Evolutionary conservation across 2,113 vertebrate species (phyloP).

Genomic region (Leptobrachium ailaonicum): DNA sequence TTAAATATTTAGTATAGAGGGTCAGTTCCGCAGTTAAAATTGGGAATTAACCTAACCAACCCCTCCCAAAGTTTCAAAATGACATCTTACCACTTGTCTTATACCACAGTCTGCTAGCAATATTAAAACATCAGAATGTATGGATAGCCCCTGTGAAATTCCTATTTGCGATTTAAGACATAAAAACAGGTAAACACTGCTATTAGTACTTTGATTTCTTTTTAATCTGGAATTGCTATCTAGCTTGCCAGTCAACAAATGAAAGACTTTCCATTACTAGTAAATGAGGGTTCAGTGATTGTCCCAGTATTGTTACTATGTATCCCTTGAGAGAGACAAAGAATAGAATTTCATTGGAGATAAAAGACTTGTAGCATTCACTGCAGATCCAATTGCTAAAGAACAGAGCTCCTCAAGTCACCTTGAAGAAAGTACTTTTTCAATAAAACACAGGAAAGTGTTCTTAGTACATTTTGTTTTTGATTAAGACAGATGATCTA

Average conservation of each 20-base stretch:
- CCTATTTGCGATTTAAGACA: not conserved
- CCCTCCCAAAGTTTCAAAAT: too few relatives aligned
- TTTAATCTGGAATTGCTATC: constrained; percentile 20
- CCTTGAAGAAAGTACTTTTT: constrained; percentile 54
- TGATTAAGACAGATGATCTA: constrained; percentile 34
- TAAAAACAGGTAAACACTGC: not conserved
- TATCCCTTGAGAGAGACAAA: constrained; percentile 7
- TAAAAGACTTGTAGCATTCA: constrained; percentile 45
- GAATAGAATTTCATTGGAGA: constrained; percentile 12
- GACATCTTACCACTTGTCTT: too few relatives aligned
- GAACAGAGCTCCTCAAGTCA: constrained; percentile 36
- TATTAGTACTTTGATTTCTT: not conserved
- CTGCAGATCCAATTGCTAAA: constrained; percentile 42
- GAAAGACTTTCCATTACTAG: not conserved
- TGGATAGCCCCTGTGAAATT: not conserved
- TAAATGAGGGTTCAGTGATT: constrained; percentile 17
- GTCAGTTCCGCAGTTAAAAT: too few relatives aligned
- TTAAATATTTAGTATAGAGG: too few relatives aligned
- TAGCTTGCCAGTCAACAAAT: not conserved
- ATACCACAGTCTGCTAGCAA: too few relatives aligned
- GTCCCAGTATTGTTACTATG: accelerated
- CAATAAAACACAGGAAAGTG: constrained; percentile 52
- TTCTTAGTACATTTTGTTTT: constrained; percentile 48
- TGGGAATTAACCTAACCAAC: too few relatives aligned
- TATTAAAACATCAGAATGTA: not conserved